Percentiles rank a stretch among this genome's conserved stretches.
Evolutionary conservation across 1,140 invertebrate genomes (phyloP).

Genomic region (Drosophila biarmipes): DNA sequence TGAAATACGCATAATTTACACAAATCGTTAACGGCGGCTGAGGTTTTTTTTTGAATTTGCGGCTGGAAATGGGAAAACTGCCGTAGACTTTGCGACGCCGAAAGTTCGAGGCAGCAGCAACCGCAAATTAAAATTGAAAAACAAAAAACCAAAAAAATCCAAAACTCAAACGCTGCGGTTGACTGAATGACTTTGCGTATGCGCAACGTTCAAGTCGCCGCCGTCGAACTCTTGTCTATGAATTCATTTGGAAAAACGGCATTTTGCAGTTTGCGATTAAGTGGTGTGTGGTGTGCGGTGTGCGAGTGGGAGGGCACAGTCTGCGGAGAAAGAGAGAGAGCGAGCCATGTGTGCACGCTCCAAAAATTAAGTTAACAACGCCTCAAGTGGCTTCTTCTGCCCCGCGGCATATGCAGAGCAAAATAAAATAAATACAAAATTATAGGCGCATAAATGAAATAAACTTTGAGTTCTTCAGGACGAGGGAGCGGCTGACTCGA

Average conservation of each 20-base stretch:
- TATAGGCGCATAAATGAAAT: conserved; percentile 31
- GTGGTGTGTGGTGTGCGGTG: conserved; percentile 48
- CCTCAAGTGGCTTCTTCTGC: conserved; percentile 66
- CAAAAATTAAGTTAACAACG: conserved; percentile 84
- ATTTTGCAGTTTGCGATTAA: conserved; percentile 71
- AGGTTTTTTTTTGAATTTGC: conserved; percentile 14
- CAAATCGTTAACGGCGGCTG: conserved; percentile 51
- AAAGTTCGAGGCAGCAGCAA: conserved; percentile 8
- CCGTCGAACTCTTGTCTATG: conserved; percentile 73
- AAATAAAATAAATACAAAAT: conserved; percentile 20
- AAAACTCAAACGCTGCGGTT: conserved; percentile 37
- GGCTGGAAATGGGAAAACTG: conserved; percentile 43
- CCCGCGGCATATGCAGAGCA: conserved; percentile 59
- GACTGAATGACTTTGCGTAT: conserved; percentile 73
- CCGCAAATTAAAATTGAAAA: conserved; percentile 39
- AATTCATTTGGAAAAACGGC: conserved; percentile 82
- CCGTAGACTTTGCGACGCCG: conserved; percentile 63
- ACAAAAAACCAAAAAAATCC: conserved; percentile 19
- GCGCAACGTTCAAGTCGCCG: conserved; percentile 50
- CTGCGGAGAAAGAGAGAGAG: conserved; percentile 17
- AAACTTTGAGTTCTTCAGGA: conserved; percentile 55
- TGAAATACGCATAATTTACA: conserved; percentile 74
- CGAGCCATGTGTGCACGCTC: conserved; percentile 73
- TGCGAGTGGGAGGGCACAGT: conserved; percentile 64
- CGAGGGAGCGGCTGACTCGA: conserved; percentile 41